A percentile compares a stretch with the other conserved stretches of the same genome.
These are phyloP conservation scores for Idris sp. DNA, from an alignment of 1,140 invertebrate genomes.

Conservation along the genomic window DNA sequence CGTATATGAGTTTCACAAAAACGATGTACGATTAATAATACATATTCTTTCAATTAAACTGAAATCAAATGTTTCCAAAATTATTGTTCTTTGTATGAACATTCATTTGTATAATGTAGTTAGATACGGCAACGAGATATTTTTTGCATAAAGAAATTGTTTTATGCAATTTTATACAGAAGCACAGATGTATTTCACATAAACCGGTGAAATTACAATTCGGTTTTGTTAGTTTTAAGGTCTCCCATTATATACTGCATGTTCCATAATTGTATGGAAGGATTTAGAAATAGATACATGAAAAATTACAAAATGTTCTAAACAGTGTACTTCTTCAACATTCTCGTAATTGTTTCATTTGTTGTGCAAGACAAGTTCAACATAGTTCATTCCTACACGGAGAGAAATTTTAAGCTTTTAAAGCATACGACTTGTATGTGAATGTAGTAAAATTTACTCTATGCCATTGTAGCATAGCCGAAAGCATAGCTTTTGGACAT, in stretches of 20 bases:
- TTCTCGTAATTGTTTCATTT: too few relatives aligned
- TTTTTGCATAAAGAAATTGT: too few relatives aligned
- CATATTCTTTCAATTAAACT: slow-evolving; percentile 7
- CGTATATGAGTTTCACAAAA: slow-evolving; percentile 57
- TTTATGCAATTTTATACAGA: neutral
- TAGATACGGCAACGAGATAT: too few relatives aligned
- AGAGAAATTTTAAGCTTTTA: too few relatives aligned
- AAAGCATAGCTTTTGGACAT: too few relatives aligned
- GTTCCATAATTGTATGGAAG: slow-evolving; percentile 9
- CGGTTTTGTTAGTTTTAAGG: slow-evolving; percentile 3
- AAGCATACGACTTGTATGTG: too few relatives aligned
- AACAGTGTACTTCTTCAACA: slow-evolving; percentile 10
- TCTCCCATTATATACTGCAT: neutral
- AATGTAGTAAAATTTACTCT: too few relatives aligned
- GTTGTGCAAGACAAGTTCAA: too few relatives aligned
- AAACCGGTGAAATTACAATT: slow-evolving; percentile 17
- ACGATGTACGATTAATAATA: slow-evolving; percentile 44
- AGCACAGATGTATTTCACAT: slow-evolving; percentile 1
- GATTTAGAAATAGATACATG: slow-evolving; percentile 13
- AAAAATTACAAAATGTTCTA: slow-evolving; percentile 13
- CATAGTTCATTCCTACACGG: too few relatives aligned
- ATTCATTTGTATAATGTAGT: too few relatives aligned
- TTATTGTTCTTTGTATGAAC: too few relatives aligned
- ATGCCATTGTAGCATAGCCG: too few relatives aligned
- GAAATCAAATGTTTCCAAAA: slow-evolving; percentile 30